Percentiles rank a stretch among this genome's conserved stretches.
phyloP scores from a whole-genome alignment of 2,888 invertebrate species.

The Zaprionus lineosus region DNA sequence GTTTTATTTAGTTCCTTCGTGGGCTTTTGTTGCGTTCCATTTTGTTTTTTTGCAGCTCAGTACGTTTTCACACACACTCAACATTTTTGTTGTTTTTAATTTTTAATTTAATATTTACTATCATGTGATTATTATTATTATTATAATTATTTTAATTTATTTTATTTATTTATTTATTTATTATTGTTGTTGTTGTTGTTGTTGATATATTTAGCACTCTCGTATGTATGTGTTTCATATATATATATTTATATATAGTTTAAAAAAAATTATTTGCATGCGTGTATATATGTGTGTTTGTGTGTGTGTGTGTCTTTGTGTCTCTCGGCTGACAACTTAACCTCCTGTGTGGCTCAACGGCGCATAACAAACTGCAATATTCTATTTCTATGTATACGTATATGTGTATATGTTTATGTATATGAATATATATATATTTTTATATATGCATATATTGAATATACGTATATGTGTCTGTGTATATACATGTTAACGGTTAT shows the following conservation, averaged over 20 bases:
- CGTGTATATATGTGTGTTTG: background rate
- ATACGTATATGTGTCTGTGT: background rate
- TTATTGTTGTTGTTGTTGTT: background rate
- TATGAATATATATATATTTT: background rate
- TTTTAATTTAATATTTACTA: no score
- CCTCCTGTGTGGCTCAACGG: no score
- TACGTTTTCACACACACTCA: constrained; percentile 33
- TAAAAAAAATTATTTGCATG: constrained; percentile 13
- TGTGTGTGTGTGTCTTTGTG: no score
- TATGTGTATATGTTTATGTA: background rate
- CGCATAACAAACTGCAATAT: no score
- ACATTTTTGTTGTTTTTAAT: constrained; percentile 6
- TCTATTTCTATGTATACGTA: no score
- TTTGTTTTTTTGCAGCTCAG: constrained; percentile 27
- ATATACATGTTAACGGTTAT: constrained; percentile 18
- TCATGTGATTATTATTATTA: no score
- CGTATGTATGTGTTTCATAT: background rate
- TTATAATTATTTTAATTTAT: no score
- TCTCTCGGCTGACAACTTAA: no score
- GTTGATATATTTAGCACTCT: constrained; percentile 19
- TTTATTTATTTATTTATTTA: no score
- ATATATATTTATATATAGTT: constrained; percentile 1
- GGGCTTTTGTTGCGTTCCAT: constrained; percentile 32
- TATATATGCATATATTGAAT: background rate
- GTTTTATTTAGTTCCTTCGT: constrained; percentile 34